A percentile compares a stretch with the other conserved stretches of the same genome.
phyloP scores from a whole-genome alignment of 2,888 invertebrate genomes.

The Eristalis pertinax region DNA sequence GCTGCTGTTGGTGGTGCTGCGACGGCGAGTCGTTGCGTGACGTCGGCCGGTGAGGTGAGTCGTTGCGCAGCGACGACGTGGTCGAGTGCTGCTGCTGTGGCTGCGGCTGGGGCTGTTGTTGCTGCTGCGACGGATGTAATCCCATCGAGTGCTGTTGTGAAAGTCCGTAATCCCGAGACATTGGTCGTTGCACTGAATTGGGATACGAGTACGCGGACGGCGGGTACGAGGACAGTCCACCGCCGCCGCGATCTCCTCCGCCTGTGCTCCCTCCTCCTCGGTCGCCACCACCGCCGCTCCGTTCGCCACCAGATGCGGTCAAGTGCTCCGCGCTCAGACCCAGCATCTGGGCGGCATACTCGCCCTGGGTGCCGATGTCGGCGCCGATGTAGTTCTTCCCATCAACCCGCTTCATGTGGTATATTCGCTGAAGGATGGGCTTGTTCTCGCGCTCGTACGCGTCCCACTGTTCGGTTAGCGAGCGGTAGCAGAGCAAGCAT shows the following conservation, averaged over 20 bases:
- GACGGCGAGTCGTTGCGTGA: constrained; percentile 78
- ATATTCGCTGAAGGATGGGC: constrained; percentile 92
- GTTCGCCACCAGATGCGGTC: constrained; percentile 64
- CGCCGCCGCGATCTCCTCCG: constrained; percentile 39
- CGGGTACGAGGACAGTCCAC: constrained; percentile 50
- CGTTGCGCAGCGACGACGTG: constrained; percentile 74
- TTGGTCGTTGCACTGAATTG: constrained; percentile 72
- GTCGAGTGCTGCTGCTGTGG: constrained; percentile 67
- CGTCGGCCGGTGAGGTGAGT: constrained; percentile 76
- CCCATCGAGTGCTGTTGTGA: constrained; percentile 63
- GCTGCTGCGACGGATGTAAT: constrained; percentile 59
- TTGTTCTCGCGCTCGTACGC: constrained; percentile 92
- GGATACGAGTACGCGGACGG: constrained; percentile 74
- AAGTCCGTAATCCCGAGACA: constrained; percentile 75
- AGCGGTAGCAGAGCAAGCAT: constrained; percentile 93
- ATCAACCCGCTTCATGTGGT: constrained; percentile 95
- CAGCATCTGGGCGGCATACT: constrained; percentile 94
- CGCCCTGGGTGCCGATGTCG: constrained; percentile 94
- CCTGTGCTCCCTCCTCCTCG: constrained; percentile 8
- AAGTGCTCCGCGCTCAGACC: constrained; percentile 86
- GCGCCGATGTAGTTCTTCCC: constrained; percentile 95
- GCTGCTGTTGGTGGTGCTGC: constrained; percentile 62
- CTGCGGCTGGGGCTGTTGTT: constrained; percentile 65
- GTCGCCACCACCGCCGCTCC: constrained; percentile 61
- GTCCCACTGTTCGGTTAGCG: constrained; percentile 95